phyloP scores from a whole-genome alignment of 2,797 vertebrate species.

The Champsocephalus esox region DNA sequence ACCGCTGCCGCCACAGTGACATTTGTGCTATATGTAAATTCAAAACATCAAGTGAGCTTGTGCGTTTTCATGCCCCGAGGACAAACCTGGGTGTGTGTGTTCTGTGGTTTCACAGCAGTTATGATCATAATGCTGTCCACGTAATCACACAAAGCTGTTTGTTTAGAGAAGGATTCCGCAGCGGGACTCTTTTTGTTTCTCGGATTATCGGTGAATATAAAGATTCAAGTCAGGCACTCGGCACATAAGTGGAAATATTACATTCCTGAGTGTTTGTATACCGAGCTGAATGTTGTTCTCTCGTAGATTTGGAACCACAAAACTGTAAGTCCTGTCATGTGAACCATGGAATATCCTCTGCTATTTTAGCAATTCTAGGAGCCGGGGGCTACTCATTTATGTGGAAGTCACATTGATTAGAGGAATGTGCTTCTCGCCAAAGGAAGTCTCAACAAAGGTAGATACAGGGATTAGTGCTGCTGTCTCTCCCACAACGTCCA shows the following conservation, averaged over 20 bases:
- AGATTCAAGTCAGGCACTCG: not conserved
- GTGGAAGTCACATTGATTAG: not conserved
- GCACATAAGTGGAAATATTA: not conserved
- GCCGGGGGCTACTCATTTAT: not conserved
- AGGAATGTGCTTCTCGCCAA: constrained; percentile 9
- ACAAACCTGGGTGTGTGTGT: not conserved
- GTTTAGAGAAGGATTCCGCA: not conserved
- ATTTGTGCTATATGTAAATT: constrained; percentile 35
- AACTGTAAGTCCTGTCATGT: not conserved
- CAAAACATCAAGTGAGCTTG: not conserved
- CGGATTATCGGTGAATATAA: not conserved
- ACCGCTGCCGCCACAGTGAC: constrained; percentile 4
- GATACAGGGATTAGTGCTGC: not conserved
- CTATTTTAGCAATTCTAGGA: not conserved
- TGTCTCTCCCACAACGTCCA: not conserved
- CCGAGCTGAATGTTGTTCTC: not conserved
- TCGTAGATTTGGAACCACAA: not conserved
- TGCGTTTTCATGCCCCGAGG: not conserved
- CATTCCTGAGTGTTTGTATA: not conserved
- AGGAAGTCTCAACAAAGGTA: not conserved
- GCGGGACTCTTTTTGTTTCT: not conserved
- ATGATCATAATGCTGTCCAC: not conserved
- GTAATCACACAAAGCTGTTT: not conserved
- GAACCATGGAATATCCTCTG: not conserved
- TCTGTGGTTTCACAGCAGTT: constrained; percentile 8